A percentile compares a stretch with the other conserved stretches of the same genome.
phyloP scores from a whole-genome alignment of 2,797 vertebrate genomes.

The Sternotherus odoratus region DNA sequence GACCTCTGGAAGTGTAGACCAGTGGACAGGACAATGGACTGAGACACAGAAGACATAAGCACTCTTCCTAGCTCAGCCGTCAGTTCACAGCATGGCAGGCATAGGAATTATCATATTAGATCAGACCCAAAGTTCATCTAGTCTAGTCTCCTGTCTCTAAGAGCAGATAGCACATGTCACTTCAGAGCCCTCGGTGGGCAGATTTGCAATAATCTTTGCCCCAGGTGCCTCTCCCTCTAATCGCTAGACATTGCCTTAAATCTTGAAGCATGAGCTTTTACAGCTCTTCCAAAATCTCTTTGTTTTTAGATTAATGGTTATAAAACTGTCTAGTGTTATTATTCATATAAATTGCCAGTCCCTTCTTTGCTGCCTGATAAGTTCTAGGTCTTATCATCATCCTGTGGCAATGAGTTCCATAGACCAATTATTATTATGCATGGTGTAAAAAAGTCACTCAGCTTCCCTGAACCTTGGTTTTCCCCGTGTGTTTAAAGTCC shows the following conservation, averaged over 20 bases:
- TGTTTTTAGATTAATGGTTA: background rate
- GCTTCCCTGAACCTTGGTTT: accelerated
- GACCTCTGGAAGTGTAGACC: background rate
- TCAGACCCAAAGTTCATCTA: background rate
- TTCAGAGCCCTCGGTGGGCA: background rate
- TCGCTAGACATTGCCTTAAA: background rate
- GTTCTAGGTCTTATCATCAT: accelerated
- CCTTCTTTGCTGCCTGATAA: background rate
- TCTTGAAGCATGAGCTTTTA: background rate
- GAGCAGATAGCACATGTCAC: background rate
- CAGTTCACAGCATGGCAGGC: background rate
- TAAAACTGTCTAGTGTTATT: background rate
- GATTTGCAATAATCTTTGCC: background rate
- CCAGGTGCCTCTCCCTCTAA: background rate
- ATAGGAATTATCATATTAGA: background rate
- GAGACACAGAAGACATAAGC: background rate
- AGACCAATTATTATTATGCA: background rate
- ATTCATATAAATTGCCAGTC: background rate
- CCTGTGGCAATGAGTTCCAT: background rate
- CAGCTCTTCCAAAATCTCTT: background rate
- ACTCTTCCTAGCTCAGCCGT: background rate
- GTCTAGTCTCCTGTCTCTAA: background rate
- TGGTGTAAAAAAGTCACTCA: accelerated
- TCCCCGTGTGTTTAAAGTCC: background rate
- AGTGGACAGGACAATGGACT: background rate